phyloP scores from a whole-genome alignment of 2,888 invertebrate species.

The Eutolmus rufibarbis region DNA sequence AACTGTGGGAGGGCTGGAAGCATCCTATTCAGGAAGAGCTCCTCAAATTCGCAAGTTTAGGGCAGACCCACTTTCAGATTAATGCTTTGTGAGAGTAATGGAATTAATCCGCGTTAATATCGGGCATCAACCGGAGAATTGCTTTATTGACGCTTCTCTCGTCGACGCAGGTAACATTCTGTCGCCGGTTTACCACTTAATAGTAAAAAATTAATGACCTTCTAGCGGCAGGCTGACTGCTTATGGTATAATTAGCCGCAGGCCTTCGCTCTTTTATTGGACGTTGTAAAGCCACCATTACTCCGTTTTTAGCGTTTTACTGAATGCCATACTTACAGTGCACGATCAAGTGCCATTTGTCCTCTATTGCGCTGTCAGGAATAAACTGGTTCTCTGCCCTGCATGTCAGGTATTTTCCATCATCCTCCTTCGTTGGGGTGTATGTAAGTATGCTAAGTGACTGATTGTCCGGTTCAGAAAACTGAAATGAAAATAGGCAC shows the following conservation, averaged over 20 bases:
- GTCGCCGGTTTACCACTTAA: slow-evolving; percentile 11
- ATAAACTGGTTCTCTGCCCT: slow-evolving; percentile 87
- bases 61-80: background rate
- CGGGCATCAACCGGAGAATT: background rate
- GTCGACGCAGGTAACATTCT: background rate
- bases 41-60: background rate
- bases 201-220: slow-evolving; percentile 26
- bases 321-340: slow-evolving; percentile 75
- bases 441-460: slow-evolving; percentile 84
- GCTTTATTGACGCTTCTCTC: slow-evolving; percentile 18
- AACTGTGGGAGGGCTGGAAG: background rate
- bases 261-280: background rate
- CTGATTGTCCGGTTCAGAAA: slow-evolving; percentile 81
- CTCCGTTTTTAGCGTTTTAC: slow-evolving; percentile 17
- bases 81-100: slow-evolving; percentile 7
- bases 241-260: background rate
- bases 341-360: slow-evolving; percentile 86
- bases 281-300: background rate
- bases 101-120: slow-evolving; percentile 24
- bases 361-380: slow-evolving; percentile 81
- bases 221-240: background rate
- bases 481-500: slow-evolving; percentile 64
- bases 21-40: background rate
- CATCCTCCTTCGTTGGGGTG: slow-evolving; percentile 84
- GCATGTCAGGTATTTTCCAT: slow-evolving; percentile 88